Evolutionary conservation across 2,113 vertebrate species (phyloP), one percentile per base, ranked within the genome.

Genomic region (Sinocyclocheilus rhinocerous): DNA sequence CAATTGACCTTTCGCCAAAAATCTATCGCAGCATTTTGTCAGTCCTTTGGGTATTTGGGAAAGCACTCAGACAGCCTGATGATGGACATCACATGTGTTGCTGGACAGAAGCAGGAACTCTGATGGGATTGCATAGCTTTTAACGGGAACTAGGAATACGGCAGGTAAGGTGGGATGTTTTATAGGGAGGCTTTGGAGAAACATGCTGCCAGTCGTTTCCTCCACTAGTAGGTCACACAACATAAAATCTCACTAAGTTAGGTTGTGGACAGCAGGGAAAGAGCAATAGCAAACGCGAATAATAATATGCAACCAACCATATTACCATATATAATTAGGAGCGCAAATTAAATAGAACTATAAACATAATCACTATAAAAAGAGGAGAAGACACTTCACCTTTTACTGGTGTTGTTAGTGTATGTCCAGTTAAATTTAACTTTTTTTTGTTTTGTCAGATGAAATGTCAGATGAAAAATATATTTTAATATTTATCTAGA

Each of bases 21-120:
- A 89, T 87, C 73, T 45, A 87, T 87, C 67, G 69, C 61, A 79
- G 63, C 55, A 48, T 63, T 87, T 87, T 87, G 85, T 67, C 52
- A 50, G 63, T 85, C 83, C 83, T 82, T 79, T 79, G 85, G 39
- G 83, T 83, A 50, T 29, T 15, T 36, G 29, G 77, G 26, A 84
- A 67, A 77, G 39, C 52, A 85, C 39, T 67, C 63, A 52, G 52
- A 63, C 29, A 57, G 33, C 45, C 48, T 42, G 65, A 70, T 79
- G 20, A 7, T 29, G 33, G 33, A n/a, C 75, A 73, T 89, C 61
- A 13, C 83, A 69, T 84, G 82, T 69, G 57, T 59, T 80, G n/a
- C 77, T 22, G 57, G 80, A 22, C 48, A 29, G 70, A 72, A 77
- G 52, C 85, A 61, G 83, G 85, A 63, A 45, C 45, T n/a, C 78